These are phyloP conservation scores for Acanthosepion pharaonis DNA, from an alignment of 2,888 invertebrate genomes.

Conservation along the genomic window DNA sequence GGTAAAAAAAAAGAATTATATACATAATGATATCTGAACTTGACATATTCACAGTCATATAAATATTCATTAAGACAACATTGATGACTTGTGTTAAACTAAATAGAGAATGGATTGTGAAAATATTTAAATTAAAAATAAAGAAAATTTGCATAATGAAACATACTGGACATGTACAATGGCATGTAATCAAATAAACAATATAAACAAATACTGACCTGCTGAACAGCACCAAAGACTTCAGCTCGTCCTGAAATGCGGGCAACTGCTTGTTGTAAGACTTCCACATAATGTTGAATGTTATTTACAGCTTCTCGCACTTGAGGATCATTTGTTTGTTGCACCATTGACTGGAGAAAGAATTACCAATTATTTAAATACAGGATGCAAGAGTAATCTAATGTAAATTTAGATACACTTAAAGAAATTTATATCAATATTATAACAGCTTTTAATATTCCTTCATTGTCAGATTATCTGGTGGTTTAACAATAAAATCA, in stretches of 20 bases:
- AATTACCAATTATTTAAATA: not conserved
- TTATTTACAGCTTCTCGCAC: slow-evolving; percentile 77
- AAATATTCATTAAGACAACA: not conserved
- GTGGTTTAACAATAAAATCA: too few relatives aligned
- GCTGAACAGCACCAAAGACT: slow-evolving; percentile 79
- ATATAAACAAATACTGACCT: slow-evolving; percentile 63
- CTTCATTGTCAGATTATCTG: too few relatives aligned
- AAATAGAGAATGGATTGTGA: not conserved
- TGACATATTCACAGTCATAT: not conserved
- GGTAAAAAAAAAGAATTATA: not conserved
- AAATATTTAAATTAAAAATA: not conserved
- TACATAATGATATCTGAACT: not conserved
- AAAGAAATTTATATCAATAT: too few relatives aligned
- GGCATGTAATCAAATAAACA: not conserved
- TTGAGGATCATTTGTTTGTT: slow-evolving; percentile 77
- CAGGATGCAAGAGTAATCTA: not conserved
- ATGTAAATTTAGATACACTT: not conserved
- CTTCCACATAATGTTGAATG: slow-evolving; percentile 77
- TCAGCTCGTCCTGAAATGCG: slow-evolving; percentile 76
- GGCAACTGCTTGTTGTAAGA: slow-evolving; percentile 75
- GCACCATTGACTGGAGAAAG: slow-evolving; percentile 75
- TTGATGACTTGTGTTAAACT: not conserved
- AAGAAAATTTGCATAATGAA: not conserved
- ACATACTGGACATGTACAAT: not conserved
- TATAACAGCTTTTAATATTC: too few relatives aligned